Percentiles rank a stretch among this genome's conserved stretches.
Conservation (phyloP, 1,140 invertebrate species). For the Phthorimaea operculella region DNA sequence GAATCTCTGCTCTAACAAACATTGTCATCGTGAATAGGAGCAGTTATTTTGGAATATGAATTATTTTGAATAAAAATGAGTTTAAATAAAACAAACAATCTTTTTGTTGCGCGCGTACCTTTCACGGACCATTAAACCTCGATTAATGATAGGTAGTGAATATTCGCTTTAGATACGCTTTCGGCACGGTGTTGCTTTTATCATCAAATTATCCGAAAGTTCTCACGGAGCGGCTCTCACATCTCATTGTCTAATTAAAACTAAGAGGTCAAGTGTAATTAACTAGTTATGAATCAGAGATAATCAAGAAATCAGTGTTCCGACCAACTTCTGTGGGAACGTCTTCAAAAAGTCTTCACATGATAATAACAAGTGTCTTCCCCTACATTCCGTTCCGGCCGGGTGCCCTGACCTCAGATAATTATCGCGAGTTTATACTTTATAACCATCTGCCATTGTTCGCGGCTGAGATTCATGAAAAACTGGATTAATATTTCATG, state of each 20-base stretch:
- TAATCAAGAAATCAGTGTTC: constrained; percentile 56
- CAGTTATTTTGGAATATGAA: constrained; percentile 53
- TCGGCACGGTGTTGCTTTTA: not conserved
- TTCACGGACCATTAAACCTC: not conserved
- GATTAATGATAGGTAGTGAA: not conserved
- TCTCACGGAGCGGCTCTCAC: constrained; percentile 17
- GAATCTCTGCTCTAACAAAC: constrained; percentile 29
- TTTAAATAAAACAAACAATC: constrained; percentile 31
- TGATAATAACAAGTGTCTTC: constrained; percentile 48
- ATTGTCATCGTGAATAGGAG: constrained; percentile 22
- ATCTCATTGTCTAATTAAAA: constrained; percentile 43
- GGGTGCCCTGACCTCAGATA: constrained; percentile 54
- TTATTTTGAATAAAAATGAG: constrained; percentile 63
- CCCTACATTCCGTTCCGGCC: constrained; percentile 57
- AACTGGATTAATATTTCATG: constrained; percentile 30
- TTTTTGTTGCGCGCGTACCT: constrained; percentile 27
- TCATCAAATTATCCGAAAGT: not conserved
- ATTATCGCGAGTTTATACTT: constrained; percentile 59
- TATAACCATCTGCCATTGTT: constrained; percentile 61
- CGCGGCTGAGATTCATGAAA: constrained; percentile 46
- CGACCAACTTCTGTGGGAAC: constrained; percentile 47
- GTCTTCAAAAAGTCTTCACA: constrained; percentile 65
- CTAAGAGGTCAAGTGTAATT: constrained; percentile 48
- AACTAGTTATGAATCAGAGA: constrained; percentile 58
- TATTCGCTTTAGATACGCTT: constrained; percentile 6